Evolutionary conservation across 2,888 invertebrate species (phyloP).

Genomic region (Dryadula phaetusa): DNA sequence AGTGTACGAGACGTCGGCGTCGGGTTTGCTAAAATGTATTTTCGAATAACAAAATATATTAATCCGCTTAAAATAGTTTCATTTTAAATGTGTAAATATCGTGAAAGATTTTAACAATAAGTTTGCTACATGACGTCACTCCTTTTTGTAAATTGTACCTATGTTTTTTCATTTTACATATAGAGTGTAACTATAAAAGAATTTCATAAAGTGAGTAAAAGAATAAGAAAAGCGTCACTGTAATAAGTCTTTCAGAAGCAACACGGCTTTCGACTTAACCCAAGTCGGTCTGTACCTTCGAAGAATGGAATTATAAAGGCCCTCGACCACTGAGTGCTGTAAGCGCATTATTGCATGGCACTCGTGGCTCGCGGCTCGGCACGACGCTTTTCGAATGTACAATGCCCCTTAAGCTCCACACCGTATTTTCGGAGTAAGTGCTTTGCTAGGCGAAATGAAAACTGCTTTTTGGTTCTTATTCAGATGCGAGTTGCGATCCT

Average conservation of each 20-base stretch:
- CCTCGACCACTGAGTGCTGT: slow-evolving; percentile 67
- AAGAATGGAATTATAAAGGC: slow-evolving; percentile 77
- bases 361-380: slow-evolving; percentile 57
- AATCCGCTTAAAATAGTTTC: no score
- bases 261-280: slow-evolving; percentile 78
- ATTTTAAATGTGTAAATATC: no score
- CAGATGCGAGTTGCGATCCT: slow-evolving; percentile 56
- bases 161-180: slow-evolving; percentile 27
- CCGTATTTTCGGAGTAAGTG: slow-evolving; percentile 73
- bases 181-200: slow-evolving; percentile 35
- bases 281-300: slow-evolving; percentile 62
- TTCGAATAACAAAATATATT: no score
- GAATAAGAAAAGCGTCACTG: slow-evolving; percentile 55
- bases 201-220: slow-evolving; percentile 40
- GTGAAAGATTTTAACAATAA: no score
- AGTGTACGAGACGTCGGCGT: no score
- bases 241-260: slow-evolving; percentile 52
- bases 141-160: background rate
- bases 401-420: slow-evolving; percentile 72
- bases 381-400: slow-evolving; percentile 74
- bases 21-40: no score
- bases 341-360: slow-evolving; percentile 79
- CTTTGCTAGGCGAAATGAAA: slow-evolving; percentile 72
- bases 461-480: slow-evolving; percentile 68
- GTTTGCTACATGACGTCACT: background rate